These are phyloP conservation scores for Esox masquinongy DNA, from an alignment of 2,797 vertebrate genomes.

Conservation along the genomic window DNA sequence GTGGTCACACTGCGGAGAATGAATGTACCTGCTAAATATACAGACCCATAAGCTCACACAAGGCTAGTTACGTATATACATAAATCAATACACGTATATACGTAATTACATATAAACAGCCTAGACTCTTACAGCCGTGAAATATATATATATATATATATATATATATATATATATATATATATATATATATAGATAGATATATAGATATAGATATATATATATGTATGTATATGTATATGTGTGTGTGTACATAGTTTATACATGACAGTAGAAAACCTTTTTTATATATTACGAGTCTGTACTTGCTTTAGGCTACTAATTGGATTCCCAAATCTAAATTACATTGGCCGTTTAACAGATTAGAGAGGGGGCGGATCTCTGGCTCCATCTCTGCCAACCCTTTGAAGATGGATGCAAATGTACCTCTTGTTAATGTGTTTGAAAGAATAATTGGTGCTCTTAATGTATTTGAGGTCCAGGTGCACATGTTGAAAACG, in stretches of 20 bases:
- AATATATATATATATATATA: background rate
- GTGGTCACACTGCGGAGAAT: background rate
- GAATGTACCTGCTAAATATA: background rate
- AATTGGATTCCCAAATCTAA: background rate
- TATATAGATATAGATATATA: no score
- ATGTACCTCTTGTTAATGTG: background rate
- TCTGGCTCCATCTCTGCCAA: background rate
- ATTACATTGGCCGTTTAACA: background rate
- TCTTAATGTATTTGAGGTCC: background rate
- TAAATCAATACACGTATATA: background rate
- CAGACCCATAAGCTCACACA: background rate
- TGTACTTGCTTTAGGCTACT: background rate
- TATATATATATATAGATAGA: no score
- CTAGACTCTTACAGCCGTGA: background rate
- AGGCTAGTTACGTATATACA: background rate
- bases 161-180: background rate
- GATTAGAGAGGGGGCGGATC: background rate
- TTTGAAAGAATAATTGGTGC: background rate
- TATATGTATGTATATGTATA: no score
- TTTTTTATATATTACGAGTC: background rate
- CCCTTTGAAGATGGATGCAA: background rate
- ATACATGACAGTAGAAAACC: background rate
- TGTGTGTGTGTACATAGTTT: no score
- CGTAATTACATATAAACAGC: background rate
- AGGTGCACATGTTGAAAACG: constrained; percentile 4